Evolutionary conservation across 2,888 invertebrate genomes (phyloP), one percentile per base, ranked within the genome.

Genomic region (Acleris cristana): DNA sequence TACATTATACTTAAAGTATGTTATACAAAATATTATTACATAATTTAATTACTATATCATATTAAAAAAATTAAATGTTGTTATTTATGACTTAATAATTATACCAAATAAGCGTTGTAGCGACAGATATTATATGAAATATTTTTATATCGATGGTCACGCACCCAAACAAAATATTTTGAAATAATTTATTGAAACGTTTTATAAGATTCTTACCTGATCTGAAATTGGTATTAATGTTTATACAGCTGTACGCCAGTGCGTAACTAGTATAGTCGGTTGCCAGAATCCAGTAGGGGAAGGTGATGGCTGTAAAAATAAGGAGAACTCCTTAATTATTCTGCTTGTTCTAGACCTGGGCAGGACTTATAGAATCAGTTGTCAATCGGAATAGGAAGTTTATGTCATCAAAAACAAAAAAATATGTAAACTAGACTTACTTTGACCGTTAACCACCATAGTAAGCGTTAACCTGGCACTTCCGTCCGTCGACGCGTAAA

Each of bases 221-320:
- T 71, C 79, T 73, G 52, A 70, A 72, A 21, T 82, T 73, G 2
- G 12, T 23, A 59, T 74, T 51, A 4, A 79, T 51, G 45, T 94
- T 88, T 1, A 82, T 81, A 74, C 95, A 95, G 55, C 94, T 94
- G 91, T 94, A 95, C 2, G 94, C 93, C 5, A 95, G 91, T 0
- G 94, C 86, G 72, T 93, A 95, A 69, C 87, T 88, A 0, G 84
- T 83, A 76, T 95, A 87, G 66, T 95, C 95, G 0, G 95, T 95
- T 49, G 90, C 94, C 23, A 95, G 72, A 18, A 95, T 81, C 94
- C 94, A 94, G 76, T 95, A 95, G 7, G 64, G 64, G 18, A 54
- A 14, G 23, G 18, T 12, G 16, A 58, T 54, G 14, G 19, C 57
- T 57, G 54, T n/a, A 59, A 59, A 12, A 45, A 54, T 34, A 2